Conservation (phyloP, 2,888 invertebrate genomes). For the Patella ulyssiponensis region DNA sequence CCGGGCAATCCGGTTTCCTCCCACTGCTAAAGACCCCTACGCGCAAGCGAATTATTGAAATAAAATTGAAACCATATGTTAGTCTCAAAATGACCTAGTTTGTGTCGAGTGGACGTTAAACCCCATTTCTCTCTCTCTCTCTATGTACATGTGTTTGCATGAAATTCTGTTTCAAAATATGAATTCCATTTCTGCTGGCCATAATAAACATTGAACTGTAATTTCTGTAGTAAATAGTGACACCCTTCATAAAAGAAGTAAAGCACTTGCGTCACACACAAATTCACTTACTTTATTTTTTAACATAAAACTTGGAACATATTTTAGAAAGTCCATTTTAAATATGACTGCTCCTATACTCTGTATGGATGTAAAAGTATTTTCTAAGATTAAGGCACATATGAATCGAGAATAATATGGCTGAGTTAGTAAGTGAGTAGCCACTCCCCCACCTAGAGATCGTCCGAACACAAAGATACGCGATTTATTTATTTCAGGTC, state of each 20-base stretch:
- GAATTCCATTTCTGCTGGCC: no score
- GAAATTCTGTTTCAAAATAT: no score
- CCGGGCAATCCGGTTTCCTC: no score
- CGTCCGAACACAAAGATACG: conserved; percentile 90
- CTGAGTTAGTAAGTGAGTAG: conserved; percentile 87
- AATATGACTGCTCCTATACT: conserved; percentile 90
- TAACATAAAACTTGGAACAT: conserved; percentile 86
- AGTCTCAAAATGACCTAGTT: no score
- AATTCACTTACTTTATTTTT: conserved; percentile 86
- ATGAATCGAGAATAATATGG: conserved; percentile 84
- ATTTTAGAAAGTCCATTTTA: conserved; percentile 80
- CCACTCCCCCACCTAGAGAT: conserved; percentile 93
- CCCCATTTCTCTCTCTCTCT: no score
- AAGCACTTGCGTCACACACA: neutral
- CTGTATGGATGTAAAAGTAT: conserved; percentile 95
- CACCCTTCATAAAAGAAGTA: neutral
- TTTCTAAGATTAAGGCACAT: conserved; percentile 91
- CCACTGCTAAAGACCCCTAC: no score
- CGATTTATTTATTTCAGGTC: conserved; percentile 86
- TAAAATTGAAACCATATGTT: no score
- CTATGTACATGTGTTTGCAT: no score
- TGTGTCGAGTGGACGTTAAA: no score
- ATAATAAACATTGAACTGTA: no score
- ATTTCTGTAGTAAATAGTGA: neutral
- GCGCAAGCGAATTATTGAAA: no score